These are phyloP conservation scores for Hippocampus mohnikei DNA, from an alignment of 2,113 vertebrate species.

Conservation along the genomic window DNA sequence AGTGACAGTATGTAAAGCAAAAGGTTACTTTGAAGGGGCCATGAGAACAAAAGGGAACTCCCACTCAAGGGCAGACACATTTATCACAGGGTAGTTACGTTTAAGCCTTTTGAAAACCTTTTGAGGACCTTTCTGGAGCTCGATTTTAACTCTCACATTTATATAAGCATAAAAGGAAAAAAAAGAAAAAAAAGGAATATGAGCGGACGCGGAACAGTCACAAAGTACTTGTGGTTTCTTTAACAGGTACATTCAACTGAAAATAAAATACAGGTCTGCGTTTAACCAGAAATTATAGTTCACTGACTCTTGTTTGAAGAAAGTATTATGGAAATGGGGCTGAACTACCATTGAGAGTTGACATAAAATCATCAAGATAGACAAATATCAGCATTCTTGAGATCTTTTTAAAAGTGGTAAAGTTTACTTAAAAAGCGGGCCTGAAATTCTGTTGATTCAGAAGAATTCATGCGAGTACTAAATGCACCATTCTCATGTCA, in stretches of 20 bases:
- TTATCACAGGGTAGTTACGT: constrained; percentile 15
- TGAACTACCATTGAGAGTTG: neutral
- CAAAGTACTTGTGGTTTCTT: neutral
- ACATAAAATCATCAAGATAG: neutral
- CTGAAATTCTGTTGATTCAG: neutral
- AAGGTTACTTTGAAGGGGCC: constrained; percentile 37
- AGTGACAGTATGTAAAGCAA: constrained; percentile 41
- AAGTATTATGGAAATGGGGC: neutral
- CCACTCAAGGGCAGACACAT: constrained; percentile 27
- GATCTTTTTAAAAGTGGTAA: neutral
- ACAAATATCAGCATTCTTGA: neutral
- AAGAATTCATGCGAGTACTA: neutral
- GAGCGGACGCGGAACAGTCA: neutral
- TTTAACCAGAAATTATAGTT: neutral
- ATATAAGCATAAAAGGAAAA: neutral
- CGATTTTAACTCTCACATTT: neutral
- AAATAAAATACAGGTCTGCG: neutral
- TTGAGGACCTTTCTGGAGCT: neutral
- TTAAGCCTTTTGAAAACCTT: neutral
- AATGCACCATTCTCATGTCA: neutral
- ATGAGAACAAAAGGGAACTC: constrained; percentile 35
- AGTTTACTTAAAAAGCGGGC: neutral
- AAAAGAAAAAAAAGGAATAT: neutral
- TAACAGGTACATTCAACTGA: neutral
- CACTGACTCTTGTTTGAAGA: neutral